These are phyloP conservation scores for Tyrannus savana DNA, from an alignment of 2,113 vertebrate genomes.

Conservation along the genomic window DNA sequence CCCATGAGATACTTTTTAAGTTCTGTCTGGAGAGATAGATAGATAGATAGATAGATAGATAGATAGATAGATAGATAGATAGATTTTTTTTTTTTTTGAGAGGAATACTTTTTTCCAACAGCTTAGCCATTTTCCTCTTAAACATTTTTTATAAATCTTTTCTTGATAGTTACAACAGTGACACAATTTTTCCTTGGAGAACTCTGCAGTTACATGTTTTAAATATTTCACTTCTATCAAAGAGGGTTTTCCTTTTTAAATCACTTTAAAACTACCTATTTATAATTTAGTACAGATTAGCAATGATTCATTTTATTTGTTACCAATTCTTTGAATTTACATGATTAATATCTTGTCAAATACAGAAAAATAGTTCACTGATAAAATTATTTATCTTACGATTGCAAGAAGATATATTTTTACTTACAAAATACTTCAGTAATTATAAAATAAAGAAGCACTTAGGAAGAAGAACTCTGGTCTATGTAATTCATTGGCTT, in stretches of 20 bases:
- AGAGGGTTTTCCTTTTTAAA: background rate
- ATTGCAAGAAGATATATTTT: background rate
- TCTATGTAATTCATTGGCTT: background rate
- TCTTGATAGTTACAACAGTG: constrained; percentile 2
- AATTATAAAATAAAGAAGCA: background rate
- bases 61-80: too few relatives aligned
- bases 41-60: background rate
- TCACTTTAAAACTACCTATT: background rate
- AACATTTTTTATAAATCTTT: constrained; percentile 19
- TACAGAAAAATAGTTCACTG: background rate
- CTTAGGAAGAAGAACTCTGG: background rate
- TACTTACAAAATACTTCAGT: background rate
- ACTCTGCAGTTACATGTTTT: background rate
- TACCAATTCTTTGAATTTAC: background rate
- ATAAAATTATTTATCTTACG: background rate
- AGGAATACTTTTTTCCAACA: background rate
- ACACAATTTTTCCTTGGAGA: constrained; percentile 2
- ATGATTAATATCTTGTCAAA: background rate
- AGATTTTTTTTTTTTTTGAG: background rate
- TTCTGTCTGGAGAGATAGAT: background rate
- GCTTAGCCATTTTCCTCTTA: background rate
- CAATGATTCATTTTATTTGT: background rate
- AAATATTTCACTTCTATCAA: background rate
- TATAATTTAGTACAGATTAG: background rate
- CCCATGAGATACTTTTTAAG: background rate